Evolutionary conservation across 2,113 vertebrate genomes (phyloP).

Genomic region (Echinops telfairi): DNA sequence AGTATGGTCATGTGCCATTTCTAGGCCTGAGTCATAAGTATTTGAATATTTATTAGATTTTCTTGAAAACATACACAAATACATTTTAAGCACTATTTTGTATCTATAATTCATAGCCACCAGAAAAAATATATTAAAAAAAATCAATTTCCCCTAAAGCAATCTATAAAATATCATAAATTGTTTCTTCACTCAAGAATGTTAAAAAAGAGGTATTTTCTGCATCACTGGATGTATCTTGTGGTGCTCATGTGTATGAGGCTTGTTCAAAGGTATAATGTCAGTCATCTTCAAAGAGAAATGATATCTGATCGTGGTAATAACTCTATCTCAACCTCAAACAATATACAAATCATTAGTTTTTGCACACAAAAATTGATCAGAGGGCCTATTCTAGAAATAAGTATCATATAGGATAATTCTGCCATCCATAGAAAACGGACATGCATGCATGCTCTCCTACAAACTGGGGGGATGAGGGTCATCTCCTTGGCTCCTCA

Average conservation of each 20-base stretch:
- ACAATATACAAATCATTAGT: not conserved
- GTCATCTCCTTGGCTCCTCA: slow-evolving; percentile 67
- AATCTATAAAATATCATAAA: slow-evolving; percentile 29
- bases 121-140: slow-evolving; percentile 18
- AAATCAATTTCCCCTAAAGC: not conserved
- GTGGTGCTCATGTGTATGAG: not conserved
- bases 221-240: not conserved
- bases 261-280: not conserved
- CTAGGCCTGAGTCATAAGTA: no score
- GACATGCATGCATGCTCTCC: not conserved
- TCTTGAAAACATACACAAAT: not conserved
- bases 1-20: not conserved
- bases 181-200: slow-evolving; percentile 31
- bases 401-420: not conserved
- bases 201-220: not conserved
- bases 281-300: not conserved
- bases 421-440: slow-evolving; percentile 13
- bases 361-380: not conserved
- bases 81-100: slow-evolving; percentile 31
- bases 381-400: not conserved
- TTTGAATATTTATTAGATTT: no score
- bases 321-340: slow-evolving; percentile 48
- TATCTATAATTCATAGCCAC: not conserved
- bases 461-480: not conserved
- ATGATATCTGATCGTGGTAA: not conserved